Conservation (phyloP, 2,113 vertebrate genomes). For the Hylia prasina region DNA sequence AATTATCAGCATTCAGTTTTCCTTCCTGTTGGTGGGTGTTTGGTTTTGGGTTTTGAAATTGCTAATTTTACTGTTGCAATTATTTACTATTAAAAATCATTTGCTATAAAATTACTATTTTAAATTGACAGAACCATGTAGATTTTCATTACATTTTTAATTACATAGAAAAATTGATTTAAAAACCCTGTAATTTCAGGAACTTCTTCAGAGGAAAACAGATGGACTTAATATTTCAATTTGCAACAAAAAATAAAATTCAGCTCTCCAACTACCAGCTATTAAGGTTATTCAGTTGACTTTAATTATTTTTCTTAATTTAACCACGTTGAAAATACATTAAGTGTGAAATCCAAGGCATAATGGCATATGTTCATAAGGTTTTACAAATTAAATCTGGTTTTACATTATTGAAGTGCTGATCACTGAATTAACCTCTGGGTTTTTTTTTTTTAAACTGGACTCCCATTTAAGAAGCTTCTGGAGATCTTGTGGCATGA, state of each 20-base stretch:
- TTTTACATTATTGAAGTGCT: background rate
- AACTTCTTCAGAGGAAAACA: background rate
- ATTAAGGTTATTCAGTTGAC: background rate
- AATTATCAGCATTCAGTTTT: background rate
- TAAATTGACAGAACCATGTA: background rate
- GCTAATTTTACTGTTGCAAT: background rate
- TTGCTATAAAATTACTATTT: background rate
- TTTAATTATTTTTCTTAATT: background rate
- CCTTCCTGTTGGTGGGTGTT: background rate
- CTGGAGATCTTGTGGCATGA: background rate
- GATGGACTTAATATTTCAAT: background rate
- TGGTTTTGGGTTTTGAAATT: background rate
- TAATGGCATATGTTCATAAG: background rate
- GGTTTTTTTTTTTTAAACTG: background rate
- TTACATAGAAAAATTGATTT: background rate
- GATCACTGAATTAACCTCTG: background rate
- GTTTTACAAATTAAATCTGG: background rate
- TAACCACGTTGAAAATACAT: background rate
- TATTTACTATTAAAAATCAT: background rate
- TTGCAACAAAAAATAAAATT: background rate
- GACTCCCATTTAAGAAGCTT: background rate
- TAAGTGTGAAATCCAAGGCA: background rate
- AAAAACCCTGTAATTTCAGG: background rate
- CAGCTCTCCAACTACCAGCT: background rate
- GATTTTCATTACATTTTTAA: background rate